These are phyloP conservation scores for Nemoura dubitans DNA, from an alignment of 2,888 invertebrate genomes.

Conservation along the genomic window DNA sequence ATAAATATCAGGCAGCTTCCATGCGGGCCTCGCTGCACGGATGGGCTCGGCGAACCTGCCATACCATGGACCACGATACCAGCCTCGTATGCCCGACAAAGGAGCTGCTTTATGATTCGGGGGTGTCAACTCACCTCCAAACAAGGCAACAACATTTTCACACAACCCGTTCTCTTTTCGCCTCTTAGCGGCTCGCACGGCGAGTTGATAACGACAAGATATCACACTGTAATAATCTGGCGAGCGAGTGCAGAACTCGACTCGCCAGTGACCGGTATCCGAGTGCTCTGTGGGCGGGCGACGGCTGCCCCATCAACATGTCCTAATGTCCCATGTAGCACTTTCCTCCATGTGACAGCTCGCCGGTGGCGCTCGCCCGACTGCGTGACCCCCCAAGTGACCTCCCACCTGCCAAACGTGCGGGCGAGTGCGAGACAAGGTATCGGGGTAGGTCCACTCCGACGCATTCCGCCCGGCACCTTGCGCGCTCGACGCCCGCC, in stretches of 20 bases:
- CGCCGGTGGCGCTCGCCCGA: background rate
- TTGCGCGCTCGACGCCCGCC: background rate
- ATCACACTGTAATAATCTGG: background rate
- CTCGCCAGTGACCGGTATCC: background rate
- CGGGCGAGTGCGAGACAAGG: background rate
- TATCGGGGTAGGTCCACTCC: background rate
- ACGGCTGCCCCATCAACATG: background rate
- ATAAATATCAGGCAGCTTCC: background rate
- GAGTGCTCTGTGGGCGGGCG: background rate
- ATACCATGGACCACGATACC: background rate
- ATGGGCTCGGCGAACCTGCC: background rate
- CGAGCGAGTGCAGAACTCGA: background rate
- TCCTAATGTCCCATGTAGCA: background rate
- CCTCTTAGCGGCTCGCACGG: background rate
- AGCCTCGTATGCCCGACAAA: background rate
- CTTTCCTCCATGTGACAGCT: background rate
- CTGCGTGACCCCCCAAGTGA: background rate
- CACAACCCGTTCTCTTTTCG: background rate
- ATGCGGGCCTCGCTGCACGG: background rate
- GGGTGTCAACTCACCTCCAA: background rate
- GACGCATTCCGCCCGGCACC: slow-evolving; percentile 1
- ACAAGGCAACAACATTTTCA: background rate
- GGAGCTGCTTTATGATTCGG: background rate
- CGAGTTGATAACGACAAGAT: background rate
- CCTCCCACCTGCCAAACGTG: background rate